Percentiles rank a stretch among this genome's conserved stretches.
phyloP scores from a whole-genome alignment of 2,797 vertebrate species.

The Takifugu rubripes region DNA sequence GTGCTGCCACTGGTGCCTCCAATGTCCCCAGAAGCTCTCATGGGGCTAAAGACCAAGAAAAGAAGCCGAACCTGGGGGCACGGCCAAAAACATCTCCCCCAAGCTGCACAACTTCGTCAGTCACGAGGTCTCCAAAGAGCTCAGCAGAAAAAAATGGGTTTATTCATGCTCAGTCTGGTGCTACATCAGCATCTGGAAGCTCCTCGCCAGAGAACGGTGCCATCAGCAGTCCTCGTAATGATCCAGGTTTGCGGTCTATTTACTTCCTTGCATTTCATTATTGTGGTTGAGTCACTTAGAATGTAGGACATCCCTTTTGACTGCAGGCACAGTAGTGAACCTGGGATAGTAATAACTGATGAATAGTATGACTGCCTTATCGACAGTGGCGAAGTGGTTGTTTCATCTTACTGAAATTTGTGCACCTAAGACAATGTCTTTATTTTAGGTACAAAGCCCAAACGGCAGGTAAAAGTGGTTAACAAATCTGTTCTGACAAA shows the following conservation, averaged over 20 bases:
- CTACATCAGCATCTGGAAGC: constrained; percentile 66
- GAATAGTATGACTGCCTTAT: constrained; percentile 27
- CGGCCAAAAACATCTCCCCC: constrained; percentile 83
- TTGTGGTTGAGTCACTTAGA: constrained; percentile 22
- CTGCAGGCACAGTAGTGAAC: constrained; percentile 10
- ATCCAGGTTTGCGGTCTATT: constrained; percentile 63
- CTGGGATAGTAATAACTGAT: constrained; percentile 11
- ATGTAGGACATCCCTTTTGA: constrained; percentile 8
- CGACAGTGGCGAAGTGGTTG: constrained; percentile 13
- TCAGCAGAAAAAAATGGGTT: constrained; percentile 60
- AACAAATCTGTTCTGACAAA: constrained; percentile 67
- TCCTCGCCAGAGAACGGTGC: constrained; percentile 72
- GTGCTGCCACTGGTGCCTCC: constrained; percentile 47
- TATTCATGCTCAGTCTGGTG: constrained; percentile 51
- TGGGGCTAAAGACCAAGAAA: constrained; percentile 76
- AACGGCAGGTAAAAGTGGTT: constrained; percentile 60
- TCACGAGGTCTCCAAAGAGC: constrained; percentile 76
- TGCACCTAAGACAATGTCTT: constrained; percentile 3
- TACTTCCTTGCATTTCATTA: constrained; percentile 32
- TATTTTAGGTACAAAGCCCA: constrained; percentile 68
- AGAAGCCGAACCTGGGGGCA: constrained; percentile 77
- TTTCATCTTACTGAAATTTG: too few relatives aligned
- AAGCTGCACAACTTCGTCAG: constrained; percentile 62
- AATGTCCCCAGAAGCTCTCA: constrained; percentile 72
- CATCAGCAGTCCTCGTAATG: constrained; percentile 63